These are phyloP conservation scores for Hypena proboscidalis DNA, from an alignment of 2,888 invertebrate species.

Conservation along the genomic window DNA sequence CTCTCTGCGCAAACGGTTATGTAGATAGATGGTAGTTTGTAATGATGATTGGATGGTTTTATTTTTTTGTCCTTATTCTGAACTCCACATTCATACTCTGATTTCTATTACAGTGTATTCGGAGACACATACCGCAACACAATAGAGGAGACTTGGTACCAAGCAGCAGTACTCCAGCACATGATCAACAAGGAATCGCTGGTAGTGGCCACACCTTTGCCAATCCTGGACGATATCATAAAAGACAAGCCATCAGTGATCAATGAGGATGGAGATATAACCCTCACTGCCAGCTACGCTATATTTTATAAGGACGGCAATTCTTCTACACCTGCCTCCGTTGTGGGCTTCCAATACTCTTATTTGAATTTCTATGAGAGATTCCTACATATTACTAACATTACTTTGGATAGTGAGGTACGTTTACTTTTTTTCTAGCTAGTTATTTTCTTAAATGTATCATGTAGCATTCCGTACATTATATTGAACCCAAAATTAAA, in stretches of 20 bases:
- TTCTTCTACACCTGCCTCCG: constrained; percentile 93
- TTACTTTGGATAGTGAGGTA: constrained; percentile 52
- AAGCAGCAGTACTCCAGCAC: constrained; percentile 94
- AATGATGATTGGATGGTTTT: too few species aligned
- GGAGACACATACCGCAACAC: constrained; percentile 90
- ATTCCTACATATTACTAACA: constrained; percentile 87
- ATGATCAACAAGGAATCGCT: constrained; percentile 90
- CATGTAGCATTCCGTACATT: too few species aligned
- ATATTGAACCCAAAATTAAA: too few species aligned
- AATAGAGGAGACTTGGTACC: constrained; percentile 96
- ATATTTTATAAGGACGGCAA: constrained; percentile 92
- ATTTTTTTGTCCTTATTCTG: too few species aligned
- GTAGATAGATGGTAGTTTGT: too few species aligned
- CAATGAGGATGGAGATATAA: constrained; percentile 80
- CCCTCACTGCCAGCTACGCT: constrained; percentile 93
- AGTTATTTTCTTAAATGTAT: too few species aligned
- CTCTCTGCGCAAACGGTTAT: too few species aligned
- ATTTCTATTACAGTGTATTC: constrained; percentile 85
- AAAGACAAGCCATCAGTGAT: constrained; percentile 61
- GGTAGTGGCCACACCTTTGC: constrained; percentile 91
- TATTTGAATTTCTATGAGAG: constrained; percentile 88
- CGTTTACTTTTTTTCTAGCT: constrained; percentile 16
- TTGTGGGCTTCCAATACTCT: constrained; percentile 94
- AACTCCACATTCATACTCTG: background rate
- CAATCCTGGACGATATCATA: constrained; percentile 70